phyloP scores from a whole-genome alignment of 2,113 vertebrate species.

The Oostethus manadensis region DNA sequence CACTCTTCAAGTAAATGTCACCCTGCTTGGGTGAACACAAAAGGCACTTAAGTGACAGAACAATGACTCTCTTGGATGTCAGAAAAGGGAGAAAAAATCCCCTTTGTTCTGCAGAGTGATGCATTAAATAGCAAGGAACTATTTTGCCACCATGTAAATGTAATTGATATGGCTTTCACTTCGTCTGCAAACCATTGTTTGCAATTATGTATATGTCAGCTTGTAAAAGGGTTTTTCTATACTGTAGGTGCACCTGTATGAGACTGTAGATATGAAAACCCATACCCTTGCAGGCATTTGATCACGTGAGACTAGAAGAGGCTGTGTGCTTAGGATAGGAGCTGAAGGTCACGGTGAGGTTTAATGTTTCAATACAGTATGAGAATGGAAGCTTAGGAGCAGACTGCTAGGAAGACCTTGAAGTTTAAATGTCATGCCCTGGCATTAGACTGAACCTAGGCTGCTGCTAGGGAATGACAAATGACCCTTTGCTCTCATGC shows the following conservation, averaged over 20 bases:
- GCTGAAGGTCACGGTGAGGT: slow-evolving; percentile 53
- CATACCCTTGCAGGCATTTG: slow-evolving; percentile 35
- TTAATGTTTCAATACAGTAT: slow-evolving; percentile 60
- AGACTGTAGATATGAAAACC: slow-evolving; percentile 19
- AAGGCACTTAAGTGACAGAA: slow-evolving; percentile 3
- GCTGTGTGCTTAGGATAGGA: slow-evolving; percentile 31
- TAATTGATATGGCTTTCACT: slow-evolving; percentile 2
- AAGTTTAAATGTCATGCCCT: slow-evolving; percentile 65
- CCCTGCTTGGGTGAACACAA: slow-evolving; percentile 4
- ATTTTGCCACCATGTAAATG: slow-evolving; percentile 14
- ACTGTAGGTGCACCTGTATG: neutral
- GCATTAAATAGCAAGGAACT: slow-evolving; percentile 9
- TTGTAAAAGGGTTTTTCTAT: neutral
- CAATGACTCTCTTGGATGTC: slow-evolving; percentile 8
- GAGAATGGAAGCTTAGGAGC: slow-evolving; percentile 41
- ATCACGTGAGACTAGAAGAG: slow-evolving; percentile 33
- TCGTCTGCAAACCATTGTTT: slow-evolving; percentile 9
- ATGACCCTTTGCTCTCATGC: slow-evolving; percentile 1
- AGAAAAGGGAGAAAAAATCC: slow-evolving; percentile 2
- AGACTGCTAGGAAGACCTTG: slow-evolving; percentile 32
- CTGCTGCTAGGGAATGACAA: slow-evolving; percentile 20
- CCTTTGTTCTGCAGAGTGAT: slow-evolving; percentile 17
- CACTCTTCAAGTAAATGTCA: slow-evolving; percentile 8
- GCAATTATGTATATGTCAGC: neutral
- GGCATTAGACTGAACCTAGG: slow-evolving; percentile 30